Evolutionary conservation across 2,888 invertebrate genomes (phyloP).

Genomic region (Ormyrus rosae): DNA sequence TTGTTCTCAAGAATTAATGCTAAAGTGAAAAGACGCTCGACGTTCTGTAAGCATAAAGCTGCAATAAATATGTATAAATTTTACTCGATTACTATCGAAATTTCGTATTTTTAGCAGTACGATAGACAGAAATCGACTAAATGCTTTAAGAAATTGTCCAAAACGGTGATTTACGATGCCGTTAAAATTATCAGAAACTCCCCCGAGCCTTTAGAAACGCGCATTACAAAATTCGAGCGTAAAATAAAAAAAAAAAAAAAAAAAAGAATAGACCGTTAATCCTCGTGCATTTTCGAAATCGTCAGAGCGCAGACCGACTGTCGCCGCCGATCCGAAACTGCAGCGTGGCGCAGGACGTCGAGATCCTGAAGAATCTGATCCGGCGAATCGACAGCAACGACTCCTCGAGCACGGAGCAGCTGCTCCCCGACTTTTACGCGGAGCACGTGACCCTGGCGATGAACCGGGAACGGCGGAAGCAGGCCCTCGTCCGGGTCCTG

Average conservation of each 20-base stretch:
- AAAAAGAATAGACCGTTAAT: too few species aligned
- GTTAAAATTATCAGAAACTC: too few species aligned
- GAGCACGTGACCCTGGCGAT: conserved; percentile 95
- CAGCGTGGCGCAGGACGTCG: conserved; percentile 81
- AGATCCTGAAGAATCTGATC: conserved; percentile 82
- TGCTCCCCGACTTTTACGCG: conserved; percentile 95
- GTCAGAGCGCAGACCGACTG: conserved; percentile 83
- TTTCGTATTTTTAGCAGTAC: too few species aligned
- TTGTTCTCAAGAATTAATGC: background rate
- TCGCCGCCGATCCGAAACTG: conserved; percentile 81
- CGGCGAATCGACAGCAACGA: conserved; percentile 83
- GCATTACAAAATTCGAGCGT: too few species aligned
- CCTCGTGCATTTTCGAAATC: background rate
- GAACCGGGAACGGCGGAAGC: conserved; percentile 92
- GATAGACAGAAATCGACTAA: too few species aligned
- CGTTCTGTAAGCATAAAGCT: too few species aligned
- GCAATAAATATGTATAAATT: too few species aligned
- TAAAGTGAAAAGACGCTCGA: background rate
- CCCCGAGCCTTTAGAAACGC: too few species aligned
- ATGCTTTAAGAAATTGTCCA: too few species aligned
- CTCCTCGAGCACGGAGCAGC: conserved; percentile 84
- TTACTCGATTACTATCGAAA: too few species aligned
- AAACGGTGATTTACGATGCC: too few species aligned
- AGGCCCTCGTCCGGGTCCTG: conserved; percentile 89
- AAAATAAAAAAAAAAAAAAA: too few species aligned